These are phyloP conservation scores for Hirundo rustica DNA, from an alignment of 2,797 vertebrate genomes.

Conservation along the genomic window DNA sequence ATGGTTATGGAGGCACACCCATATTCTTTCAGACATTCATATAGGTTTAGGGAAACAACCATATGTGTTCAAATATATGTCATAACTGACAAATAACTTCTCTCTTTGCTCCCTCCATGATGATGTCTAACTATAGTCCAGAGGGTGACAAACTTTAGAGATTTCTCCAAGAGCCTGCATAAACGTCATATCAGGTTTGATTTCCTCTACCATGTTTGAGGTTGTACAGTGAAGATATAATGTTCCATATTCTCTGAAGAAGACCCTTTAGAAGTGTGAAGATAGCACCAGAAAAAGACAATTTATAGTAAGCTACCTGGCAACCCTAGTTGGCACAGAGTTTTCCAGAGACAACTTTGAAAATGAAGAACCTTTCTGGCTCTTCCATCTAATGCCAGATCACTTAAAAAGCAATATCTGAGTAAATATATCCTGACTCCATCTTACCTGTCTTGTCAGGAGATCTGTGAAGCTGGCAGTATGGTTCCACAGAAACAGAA, in stretches of 20 bases:
- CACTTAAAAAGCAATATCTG: background rate
- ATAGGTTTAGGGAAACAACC: background rate
- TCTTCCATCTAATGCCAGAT: background rate
- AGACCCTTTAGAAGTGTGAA: background rate
- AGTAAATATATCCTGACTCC: background rate
- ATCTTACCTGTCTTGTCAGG: background rate
- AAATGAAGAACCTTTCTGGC: background rate
- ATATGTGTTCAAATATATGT: background rate
- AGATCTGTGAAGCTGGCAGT: background rate
- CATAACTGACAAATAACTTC: background rate
- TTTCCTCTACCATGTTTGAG: background rate
- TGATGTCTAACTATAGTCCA: background rate
- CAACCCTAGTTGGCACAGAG: background rate
- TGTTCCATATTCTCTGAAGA: background rate
- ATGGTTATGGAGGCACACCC: background rate
- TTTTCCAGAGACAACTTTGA: background rate
- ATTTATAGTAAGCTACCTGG: background rate
- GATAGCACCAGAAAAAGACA: background rate
- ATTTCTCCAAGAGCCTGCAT: background rate
- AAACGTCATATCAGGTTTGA: background rate
- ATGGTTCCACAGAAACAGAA: background rate
- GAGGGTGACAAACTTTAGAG: accelerated
- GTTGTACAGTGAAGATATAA: background rate
- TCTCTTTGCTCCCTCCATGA: background rate
- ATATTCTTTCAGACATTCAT: background rate